Base-by-base conservation (phyloP, 2,888 invertebrate species). In the Acronicta leporina region DNA sequence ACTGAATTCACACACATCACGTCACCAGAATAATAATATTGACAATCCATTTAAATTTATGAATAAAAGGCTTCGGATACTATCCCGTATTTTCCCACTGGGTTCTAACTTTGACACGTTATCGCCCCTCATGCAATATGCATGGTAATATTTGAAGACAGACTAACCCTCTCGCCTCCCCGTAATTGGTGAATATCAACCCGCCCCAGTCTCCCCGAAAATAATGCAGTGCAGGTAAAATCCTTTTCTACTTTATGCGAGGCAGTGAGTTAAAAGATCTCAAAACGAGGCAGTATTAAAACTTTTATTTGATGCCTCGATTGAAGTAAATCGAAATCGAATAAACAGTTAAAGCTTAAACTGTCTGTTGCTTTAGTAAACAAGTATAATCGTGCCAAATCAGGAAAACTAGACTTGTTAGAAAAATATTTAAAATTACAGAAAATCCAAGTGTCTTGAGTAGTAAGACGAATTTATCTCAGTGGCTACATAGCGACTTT, bases 101-200 rank as follows among this genome's bases (percentile, higher is more conserved):
- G 53, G 79, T 71, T 77, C 79, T 73, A 80, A 87, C 83, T 88
- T 89, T 87, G 87, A 87, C 90, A 87, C 85, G 86, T 87, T 90
- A 91, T 91, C 88, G 86, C 82, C 73, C 73, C 88, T 90, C 90
- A 90, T 91, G 90, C 88, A 91, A 91, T 91, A 91, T 91, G 89
- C 90, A 91, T 91, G 89, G 83, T 87, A 84, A 89, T 88, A 86
- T 86, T 81, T 83, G 80, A 81, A 78, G 80, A 77, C 83, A 86
- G 85, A 86, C 75, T 75, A 69, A 48, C 73, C 80, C 73, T 69
- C 69, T 66, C 65, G 67, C 72, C 68, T 79, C 82, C 81, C 73
- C 75, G 82, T 88, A 88, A 88, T 89, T 90, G 88, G 84, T 80
- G 84, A 82, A 86, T 86, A 82, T 85, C 84, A 81, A 81, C 79